Conservation (phyloP, 2,888 invertebrate genomes). For the Lasioglossum malachurum region DNA sequence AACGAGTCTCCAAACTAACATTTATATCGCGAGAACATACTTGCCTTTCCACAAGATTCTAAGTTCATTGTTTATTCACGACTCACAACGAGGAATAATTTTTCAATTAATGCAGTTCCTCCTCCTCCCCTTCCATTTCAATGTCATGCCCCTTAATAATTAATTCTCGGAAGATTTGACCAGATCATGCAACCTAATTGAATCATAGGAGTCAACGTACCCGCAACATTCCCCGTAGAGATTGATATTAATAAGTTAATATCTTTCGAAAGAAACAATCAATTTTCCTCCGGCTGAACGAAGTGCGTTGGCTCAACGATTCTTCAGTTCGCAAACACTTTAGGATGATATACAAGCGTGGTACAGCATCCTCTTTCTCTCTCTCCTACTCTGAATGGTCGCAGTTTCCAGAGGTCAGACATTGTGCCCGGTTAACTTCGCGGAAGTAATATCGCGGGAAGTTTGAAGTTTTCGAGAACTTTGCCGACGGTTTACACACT, state of each 20-base stretch:
- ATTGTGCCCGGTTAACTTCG: not conserved
- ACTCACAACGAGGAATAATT: not conserved
- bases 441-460: slow-evolving; percentile 2
- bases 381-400: not conserved
- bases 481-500: slow-evolving; percentile 20
- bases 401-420: not conserved
- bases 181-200: slow-evolving; percentile 65
- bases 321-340: not conserved
- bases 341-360: not conserved
- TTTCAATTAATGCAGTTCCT: slow-evolving; percentile 4
- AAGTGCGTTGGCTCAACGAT: not conserved
- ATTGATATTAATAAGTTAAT: slow-evolving; percentile 7
- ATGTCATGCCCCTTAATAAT: slow-evolving; percentile 50
- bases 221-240: slow-evolving; percentile 19
- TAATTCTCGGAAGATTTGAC: slow-evolving; percentile 68
- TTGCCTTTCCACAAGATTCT: not conserved
- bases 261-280: slow-evolving; percentile 10
- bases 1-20: too few relatives aligned
- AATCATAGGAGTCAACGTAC: slow-evolving; percentile 57
- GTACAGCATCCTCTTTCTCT: not conserved
- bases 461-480: slow-evolving; percentile 11
- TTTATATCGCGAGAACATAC: too few relatives aligned
- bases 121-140: slow-evolving; percentile 7
- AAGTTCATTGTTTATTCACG: not conserved
- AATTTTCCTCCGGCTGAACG: not conserved